Conservation (phyloP, 2,888 invertebrate genomes). For the Dinocampus coccinellae region DNA sequence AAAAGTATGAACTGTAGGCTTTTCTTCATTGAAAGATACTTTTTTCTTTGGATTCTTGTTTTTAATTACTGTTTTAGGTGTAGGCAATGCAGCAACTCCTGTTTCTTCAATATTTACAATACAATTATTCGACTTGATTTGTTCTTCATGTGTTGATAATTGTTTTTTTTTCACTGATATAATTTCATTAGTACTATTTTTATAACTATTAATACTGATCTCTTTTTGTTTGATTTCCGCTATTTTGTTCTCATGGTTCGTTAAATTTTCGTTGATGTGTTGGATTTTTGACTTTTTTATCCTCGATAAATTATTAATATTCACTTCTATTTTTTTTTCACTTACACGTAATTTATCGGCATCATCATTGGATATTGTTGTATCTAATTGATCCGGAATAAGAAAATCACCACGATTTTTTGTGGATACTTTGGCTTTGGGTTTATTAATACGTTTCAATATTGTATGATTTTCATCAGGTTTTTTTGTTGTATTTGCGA, state of each 20-base stretch:
- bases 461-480: conserved; percentile 50
- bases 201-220: conserved; percentile 52
- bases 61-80: not conserved
- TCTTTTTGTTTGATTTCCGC: conserved; percentile 46
- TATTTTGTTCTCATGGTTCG: conserved; percentile 52
- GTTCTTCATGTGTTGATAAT: conserved; percentile 66
- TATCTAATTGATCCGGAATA: conserved; percentile 39
- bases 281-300: not conserved
- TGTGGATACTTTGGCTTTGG: conserved; percentile 70
- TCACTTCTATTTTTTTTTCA: not conserved
- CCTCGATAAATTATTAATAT: not conserved
- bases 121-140: conserved; percentile 61
- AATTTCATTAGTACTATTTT: conserved; percentile 53
- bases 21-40: conserved; percentile 52
- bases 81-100: conserved; percentile 22
- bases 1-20: conserved; percentile 42
- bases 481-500: conserved; percentile 66
- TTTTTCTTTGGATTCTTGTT: conserved; percentile 40
- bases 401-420: conserved; percentile 74
- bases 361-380: not conserved
- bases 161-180: conserved; percentile 52
- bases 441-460: conserved; percentile 48
- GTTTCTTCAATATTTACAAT: conserved; percentile 16
- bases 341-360: not conserved
- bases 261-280: not conserved